Evolutionary conservation across 2,797 vertebrate species (phyloP).

Genomic region (Parauchenoglanis ngamensis): DNA sequence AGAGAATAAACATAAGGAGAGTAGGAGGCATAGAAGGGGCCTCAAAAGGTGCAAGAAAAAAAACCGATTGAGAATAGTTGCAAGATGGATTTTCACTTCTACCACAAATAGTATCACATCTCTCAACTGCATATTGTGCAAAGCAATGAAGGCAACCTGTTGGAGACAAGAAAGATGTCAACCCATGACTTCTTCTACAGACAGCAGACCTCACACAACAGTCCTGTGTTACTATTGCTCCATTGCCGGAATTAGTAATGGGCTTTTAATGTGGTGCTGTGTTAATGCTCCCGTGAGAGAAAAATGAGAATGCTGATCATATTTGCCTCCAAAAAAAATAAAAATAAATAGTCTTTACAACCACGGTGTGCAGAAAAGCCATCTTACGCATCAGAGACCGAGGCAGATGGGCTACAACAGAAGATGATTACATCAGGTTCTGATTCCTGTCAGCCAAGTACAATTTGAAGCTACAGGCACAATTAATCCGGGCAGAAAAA

Average conservation of each 20-base stretch:
- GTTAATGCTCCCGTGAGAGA: not conserved
- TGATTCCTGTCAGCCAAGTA: not conserved
- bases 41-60: not conserved
- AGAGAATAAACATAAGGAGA: slow-evolving; percentile 15
- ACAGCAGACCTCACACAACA: slow-evolving; percentile 2
- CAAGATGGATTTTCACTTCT: not conserved
- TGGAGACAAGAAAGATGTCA: not conserved
- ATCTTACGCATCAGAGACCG: not conserved
- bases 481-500: not conserved
- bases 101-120: slow-evolving; percentile 12
- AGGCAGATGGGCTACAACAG: not conserved
- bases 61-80: not conserved
- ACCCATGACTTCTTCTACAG: not conserved
- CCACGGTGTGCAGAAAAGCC: not conserved
- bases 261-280: slow-evolving; percentile 8
- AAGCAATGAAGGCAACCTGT: not conserved
- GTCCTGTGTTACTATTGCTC: slow-evolving; percentile 9
- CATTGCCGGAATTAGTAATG: not conserved
- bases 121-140: not conserved
- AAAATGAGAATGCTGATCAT: not conserved
- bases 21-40: slow-evolving; percentile 16
- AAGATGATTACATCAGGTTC: not conserved
- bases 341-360: not conserved
- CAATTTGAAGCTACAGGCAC: not conserved
- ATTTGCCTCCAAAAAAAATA: not conserved